These are phyloP conservation scores for Glyphotaelius pellucidus DNA, from an alignment of 2,888 invertebrate species.

Conservation along the genomic window DNA sequence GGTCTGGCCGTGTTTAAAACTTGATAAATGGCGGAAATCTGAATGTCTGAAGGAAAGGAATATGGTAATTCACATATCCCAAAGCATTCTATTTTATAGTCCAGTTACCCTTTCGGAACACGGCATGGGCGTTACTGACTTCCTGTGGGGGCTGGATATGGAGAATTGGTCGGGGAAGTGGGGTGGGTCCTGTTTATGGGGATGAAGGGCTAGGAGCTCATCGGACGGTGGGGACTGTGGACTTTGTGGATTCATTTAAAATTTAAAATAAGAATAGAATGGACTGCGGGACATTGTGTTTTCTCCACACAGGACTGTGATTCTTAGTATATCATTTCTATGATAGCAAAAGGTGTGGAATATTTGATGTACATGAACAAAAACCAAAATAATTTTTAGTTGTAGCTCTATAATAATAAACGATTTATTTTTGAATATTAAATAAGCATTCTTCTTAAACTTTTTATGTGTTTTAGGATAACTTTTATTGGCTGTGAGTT, in stretches of 20 bases:
- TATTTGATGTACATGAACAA: background rate
- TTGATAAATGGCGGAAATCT: background rate
- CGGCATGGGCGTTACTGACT: conserved; percentile 32
- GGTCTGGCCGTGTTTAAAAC: background rate
- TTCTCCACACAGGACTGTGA: background rate
- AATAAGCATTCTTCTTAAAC: too few relatives aligned
- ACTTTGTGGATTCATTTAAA: background rate
- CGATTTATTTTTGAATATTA: too few relatives aligned
- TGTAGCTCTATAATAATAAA: too few relatives aligned
- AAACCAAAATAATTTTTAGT: too few relatives aligned
- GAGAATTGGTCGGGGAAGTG: background rate
- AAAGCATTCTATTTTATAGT: conserved; percentile 31
- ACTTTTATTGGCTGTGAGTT: too few relatives aligned
- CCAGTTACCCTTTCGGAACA: conserved; percentile 24
- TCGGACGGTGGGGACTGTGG: background rate
- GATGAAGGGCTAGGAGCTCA: conserved; percentile 8
- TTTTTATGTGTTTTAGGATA: too few relatives aligned
- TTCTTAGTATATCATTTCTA: background rate
- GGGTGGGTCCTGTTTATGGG: conserved; percentile 5
- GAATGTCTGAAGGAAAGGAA: background rate
- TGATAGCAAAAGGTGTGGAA: background rate
- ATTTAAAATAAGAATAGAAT: background rate
- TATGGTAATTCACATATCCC: conserved; percentile 14
- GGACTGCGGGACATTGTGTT: background rate
- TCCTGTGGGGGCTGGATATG: background rate